These are phyloP conservation scores for Aleadryas rufinucha DNA, from an alignment of 2,113 vertebrate genomes.

Conservation along the genomic window DNA sequence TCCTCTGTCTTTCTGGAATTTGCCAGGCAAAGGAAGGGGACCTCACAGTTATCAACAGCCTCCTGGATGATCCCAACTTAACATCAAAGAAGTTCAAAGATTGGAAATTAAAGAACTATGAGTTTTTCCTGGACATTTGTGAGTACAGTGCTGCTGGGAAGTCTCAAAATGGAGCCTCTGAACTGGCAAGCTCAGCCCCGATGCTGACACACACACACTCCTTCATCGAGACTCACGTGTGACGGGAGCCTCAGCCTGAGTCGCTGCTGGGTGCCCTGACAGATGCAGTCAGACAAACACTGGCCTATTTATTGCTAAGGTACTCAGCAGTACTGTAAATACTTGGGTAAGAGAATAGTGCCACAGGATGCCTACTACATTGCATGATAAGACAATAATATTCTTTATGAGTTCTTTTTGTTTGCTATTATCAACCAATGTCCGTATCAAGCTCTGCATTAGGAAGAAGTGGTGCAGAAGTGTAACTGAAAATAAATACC, in stretches of 20 bases:
- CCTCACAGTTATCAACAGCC: constrained; percentile 79
- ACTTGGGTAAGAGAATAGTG: constrained; percentile 81
- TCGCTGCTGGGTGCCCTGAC: constrained; percentile 21
- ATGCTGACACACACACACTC: constrained; percentile 88
- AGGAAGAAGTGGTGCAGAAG: constrained; percentile 52
- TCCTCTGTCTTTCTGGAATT: constrained; percentile 30
- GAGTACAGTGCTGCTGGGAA: constrained; percentile 77
- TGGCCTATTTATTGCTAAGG: constrained; percentile 83
- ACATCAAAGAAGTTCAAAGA: constrained; percentile 87
- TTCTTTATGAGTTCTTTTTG: constrained; percentile 72
- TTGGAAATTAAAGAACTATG: constrained; percentile 89
- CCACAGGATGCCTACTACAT: constrained; percentile 87
- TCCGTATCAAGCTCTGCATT: constrained; percentile 67
- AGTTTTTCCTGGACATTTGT: constrained; percentile 90
- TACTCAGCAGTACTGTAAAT: constrained; percentile 80
- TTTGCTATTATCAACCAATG: constrained; percentile 44
- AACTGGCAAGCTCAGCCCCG: constrained; percentile 78
- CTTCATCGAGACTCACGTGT: constrained; percentile 90
- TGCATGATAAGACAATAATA: constrained; percentile 84
- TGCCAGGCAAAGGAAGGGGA: constrained; percentile 86
- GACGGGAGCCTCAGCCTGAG: constrained; percentile 1
- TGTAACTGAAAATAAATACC: constrained; percentile 39
- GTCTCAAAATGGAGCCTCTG: constrained; percentile 78
- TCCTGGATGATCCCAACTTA: constrained; percentile 84
- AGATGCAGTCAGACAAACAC: constrained; percentile 62